These are phyloP conservation scores for Antheraea pernyi DNA, from an alignment of 1,140 invertebrate genomes.

Conservation along the genomic window DNA sequence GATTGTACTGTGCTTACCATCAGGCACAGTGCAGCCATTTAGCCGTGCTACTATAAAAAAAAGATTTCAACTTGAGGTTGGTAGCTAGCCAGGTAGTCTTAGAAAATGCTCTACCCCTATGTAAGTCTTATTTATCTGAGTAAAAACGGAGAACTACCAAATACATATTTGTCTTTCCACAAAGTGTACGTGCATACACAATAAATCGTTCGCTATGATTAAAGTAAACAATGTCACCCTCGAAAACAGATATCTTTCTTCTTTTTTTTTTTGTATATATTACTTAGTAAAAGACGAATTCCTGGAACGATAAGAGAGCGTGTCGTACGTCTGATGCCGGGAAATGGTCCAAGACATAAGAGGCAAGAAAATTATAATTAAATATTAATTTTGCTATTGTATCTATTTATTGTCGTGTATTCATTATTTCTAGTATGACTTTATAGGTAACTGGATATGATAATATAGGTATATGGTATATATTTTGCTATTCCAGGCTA, in stretches of 20 bases:
- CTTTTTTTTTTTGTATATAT: slow-evolving; percentile 58
- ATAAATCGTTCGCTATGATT: slow-evolving; percentile 62
- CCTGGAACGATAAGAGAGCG: slow-evolving; percentile 65
- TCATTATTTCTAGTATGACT: no score
- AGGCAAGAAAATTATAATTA: not conserved
- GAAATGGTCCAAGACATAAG: slow-evolving; percentile 30
- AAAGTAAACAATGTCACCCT: slow-evolving; percentile 60
- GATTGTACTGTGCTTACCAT: no score
- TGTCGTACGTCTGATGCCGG: slow-evolving; percentile 41
- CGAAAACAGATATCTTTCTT: slow-evolving; percentile 57
- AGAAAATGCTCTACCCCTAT: no score
- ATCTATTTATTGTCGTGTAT: no score
- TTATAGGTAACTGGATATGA: no score
- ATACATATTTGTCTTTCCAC: not conserved
- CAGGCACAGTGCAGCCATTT: no score
- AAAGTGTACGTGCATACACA: slow-evolving; percentile 20
- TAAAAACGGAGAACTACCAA: not conserved
- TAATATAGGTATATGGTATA: no score
- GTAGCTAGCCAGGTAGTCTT: no score
- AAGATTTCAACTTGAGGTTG: no score
- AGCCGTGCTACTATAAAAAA: no score
- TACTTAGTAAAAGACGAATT: slow-evolving; percentile 72
- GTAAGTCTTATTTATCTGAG: not conserved
- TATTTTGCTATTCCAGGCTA: no score
- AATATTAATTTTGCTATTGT: no score